Percentiles rank a stretch among this genome's conserved stretches.
Evolutionary conservation across 2,888 invertebrate genomes (phyloP).

Genomic region (Diarsia rubi): DNA sequence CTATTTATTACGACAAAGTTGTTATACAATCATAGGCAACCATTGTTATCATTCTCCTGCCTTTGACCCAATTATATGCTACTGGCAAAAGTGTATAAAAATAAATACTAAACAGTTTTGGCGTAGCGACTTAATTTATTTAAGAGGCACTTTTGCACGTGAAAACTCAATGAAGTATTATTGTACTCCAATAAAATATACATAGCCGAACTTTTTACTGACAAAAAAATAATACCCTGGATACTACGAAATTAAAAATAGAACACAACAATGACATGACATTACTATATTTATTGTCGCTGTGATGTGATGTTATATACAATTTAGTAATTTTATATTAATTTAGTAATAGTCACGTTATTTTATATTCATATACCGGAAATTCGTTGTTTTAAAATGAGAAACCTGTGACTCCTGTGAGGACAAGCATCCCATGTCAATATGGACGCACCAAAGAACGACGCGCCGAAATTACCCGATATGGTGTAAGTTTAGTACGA

Average conservation of each 20-base stretch:
- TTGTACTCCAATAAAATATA: background rate
- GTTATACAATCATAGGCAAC: background rate
- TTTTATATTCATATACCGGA: slow-evolving; percentile 30
- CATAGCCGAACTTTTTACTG: slow-evolving; percentile 30
- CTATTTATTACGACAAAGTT: background rate
- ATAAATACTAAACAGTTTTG: background rate
- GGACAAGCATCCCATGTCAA: slow-evolving; percentile 25
- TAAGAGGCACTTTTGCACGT: background rate
- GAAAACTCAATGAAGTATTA: slow-evolving; percentile 13
- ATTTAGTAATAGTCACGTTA: slow-evolving; percentile 45
- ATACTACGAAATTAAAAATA: slow-evolving; percentile 63
- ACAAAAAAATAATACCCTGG: slow-evolving; percentile 35
- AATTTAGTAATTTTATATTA: slow-evolving; percentile 54
- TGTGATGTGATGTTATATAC: slow-evolving; percentile 48
- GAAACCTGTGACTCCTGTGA: slow-evolving; percentile 38
- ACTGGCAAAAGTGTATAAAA: background rate
- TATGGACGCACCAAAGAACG: slow-evolving; percentile 80
- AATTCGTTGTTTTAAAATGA: slow-evolving; percentile 63
- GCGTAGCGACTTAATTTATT: background rate
- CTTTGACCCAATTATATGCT: background rate
- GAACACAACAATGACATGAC: slow-evolving; percentile 65
- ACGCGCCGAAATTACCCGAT: slow-evolving; percentile 78
- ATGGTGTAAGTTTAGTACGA: slow-evolving; percentile 83
- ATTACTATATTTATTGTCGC: slow-evolving; percentile 41
- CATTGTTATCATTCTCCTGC: background rate